Conservation (phyloP, 2,113 vertebrate species). For the Melanostigma gelatinosum region DNA sequence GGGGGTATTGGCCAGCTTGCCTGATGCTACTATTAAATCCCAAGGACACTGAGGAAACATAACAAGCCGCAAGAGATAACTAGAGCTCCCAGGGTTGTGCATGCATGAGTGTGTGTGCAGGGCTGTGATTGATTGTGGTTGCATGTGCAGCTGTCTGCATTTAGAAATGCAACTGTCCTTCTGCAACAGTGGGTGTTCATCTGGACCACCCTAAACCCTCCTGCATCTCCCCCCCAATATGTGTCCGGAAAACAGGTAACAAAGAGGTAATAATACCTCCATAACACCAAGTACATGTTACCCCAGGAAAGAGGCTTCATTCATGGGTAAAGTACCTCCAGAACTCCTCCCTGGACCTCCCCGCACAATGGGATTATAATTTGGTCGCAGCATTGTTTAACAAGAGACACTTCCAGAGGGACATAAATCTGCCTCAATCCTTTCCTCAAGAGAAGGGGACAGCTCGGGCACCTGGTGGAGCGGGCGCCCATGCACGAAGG, state of each 20-base stretch:
- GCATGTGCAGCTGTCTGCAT: constrained; percentile 29
- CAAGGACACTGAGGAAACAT: constrained; percentile 67
- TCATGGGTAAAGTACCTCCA: no score
- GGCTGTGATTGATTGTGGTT: constrained; percentile 41
- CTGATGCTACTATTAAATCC: constrained; percentile 60
- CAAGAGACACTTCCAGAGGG: constrained; percentile 22
- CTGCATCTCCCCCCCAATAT: no score
- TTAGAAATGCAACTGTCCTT: constrained; percentile 33
- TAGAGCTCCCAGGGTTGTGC: constrained; percentile 24
- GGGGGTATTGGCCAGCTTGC: constrained; percentile 27
- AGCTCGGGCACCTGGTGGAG: no score
- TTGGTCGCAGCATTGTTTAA: constrained; percentile 17
- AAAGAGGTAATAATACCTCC: no score
- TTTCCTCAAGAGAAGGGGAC: not conserved
- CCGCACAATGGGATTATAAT: no score
- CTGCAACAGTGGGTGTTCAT: constrained; percentile 27
- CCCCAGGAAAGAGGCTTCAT: no score
- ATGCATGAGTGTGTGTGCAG: not conserved
- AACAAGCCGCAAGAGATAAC: constrained; percentile 67
- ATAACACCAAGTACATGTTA: no score
- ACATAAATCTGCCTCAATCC: constrained; percentile 27
- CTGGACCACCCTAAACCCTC: not conserved
- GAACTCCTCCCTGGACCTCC: no score
- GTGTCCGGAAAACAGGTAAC: no score
- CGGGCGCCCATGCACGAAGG: no score